Evolutionary conservation across 2,888 invertebrate genomes (phyloP), one percentile per base, ranked within the genome.

Genomic region (Cantharis rufa): DNA sequence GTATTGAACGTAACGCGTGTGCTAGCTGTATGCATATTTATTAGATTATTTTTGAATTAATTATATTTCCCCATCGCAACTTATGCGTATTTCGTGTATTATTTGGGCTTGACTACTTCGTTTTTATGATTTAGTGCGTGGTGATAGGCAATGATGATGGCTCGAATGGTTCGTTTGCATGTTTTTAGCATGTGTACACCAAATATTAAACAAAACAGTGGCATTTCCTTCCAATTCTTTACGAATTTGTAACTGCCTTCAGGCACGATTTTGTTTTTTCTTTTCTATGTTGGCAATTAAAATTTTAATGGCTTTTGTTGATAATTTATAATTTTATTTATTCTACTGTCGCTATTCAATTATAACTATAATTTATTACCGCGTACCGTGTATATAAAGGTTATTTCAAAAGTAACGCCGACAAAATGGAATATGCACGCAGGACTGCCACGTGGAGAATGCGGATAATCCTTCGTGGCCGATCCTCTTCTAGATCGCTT

Each of bases 51-150:
- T 78, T 72, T 73, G 73, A 78, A 75, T 78, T 75, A 78, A 75
- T 75, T 75, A 75, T 69, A 70, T 74, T 75, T 70, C 64, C 71
- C 74, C 71, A 66, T 74, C 71, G 69, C 64, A 74, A 72, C 71
- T 69, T 69, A 71, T 72, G 75, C 24, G 72, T 71, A 72, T 78
- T 78, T 78, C 78, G 78, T 72, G 74, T 72, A 78, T 75, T 75
- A 78, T 75, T 72, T 72, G 28, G 72, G 72, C 71, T 66, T 75
- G 72, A 74, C 72, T 74, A 69, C 74, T 70, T 69, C 71, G 62
- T 77, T 77, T 66, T 77, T 77, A 79, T 81, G 81, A 81, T 81
- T 82, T 81, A 82, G 78, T 79, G 81, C 82, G 82, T 82, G 82
- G 80, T 78, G 80, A 79, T 80, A 78, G 82, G 73, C 78, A 76